Evolutionary conservation across 2,113 vertebrate genomes (phyloP).

Genomic region (Lepisosteus oculatus): DNA sequence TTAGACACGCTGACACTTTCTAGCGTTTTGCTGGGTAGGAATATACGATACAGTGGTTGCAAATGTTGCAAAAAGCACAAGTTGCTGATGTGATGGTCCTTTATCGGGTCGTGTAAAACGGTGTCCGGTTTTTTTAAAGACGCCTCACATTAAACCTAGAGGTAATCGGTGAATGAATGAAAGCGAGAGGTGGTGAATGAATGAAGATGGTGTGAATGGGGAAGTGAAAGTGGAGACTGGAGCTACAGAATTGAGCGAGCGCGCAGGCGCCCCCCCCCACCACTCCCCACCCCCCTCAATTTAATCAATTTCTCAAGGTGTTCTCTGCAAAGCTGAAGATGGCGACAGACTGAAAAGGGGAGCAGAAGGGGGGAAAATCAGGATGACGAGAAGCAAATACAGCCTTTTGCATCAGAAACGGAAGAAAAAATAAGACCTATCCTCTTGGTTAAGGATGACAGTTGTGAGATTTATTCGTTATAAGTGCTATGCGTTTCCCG

Average conservation of each 20-base stretch:
- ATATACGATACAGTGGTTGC: too few species aligned
- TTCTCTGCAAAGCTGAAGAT: conserved; percentile 72
- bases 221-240: conserved; percentile 22
- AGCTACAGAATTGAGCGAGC: conserved; percentile 47
- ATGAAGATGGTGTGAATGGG: conserved; percentile 31
- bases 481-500: conserved; percentile 32
- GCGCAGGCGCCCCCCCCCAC: conserved; percentile 41
- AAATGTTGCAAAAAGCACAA: too few species aligned
- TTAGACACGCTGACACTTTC: neutral
- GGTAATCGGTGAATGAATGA: conserved; percentile 19
- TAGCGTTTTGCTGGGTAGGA: neutral
- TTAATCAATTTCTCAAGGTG: conserved; percentile 67
- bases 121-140: too few species aligned
- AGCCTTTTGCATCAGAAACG: conserved; percentile 46
- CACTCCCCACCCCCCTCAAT: conserved; percentile 43
- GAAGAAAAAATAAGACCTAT: conserved; percentile 45
- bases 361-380: conserved; percentile 41
- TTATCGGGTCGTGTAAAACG: too few species aligned
- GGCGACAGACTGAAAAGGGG: conserved; percentile 69
- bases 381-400: conserved; percentile 48
- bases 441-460: conserved; percentile 24
- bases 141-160: too few species aligned
- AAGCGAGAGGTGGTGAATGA: conserved; percentile 33
- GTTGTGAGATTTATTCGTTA: conserved; percentile 22
- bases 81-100: too few species aligned